Conservation (phyloP, 1,140 invertebrate species). For the Octopus bimaculoides region DNA sequence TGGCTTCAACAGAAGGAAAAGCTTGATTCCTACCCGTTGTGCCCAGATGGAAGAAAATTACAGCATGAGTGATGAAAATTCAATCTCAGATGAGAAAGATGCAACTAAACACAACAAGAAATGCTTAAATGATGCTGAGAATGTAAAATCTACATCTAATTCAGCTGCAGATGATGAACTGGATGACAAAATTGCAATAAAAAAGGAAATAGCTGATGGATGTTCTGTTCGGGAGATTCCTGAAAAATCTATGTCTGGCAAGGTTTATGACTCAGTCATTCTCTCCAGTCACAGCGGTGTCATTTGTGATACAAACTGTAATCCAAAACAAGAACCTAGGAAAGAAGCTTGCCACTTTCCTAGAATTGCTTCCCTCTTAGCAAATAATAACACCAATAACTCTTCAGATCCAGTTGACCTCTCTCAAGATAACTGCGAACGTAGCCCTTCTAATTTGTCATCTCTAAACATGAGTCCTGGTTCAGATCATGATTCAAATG, state of each 20-base stretch:
- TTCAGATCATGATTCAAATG: conserved; percentile 33
- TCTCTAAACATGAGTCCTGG: conserved; percentile 11
- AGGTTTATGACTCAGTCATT: background rate
- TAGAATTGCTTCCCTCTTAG: conserved; percentile 40
- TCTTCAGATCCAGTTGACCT: conserved; percentile 9
- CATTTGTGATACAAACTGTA: conserved; percentile 5
- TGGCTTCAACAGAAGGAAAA: conserved; percentile 75
- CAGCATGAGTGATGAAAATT: conserved; percentile 44
- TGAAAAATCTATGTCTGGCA: background rate
- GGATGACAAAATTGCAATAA: conserved; percentile 8
- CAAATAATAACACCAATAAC: conserved; percentile 14
- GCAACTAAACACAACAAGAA: conserved; percentile 1
- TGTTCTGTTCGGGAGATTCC: background rate
- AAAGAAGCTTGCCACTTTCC: conserved; percentile 37
- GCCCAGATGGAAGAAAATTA: conserved; percentile 56
- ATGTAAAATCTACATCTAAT: conserved; percentile 19
- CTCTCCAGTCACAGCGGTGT: background rate
- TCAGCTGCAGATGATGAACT: background rate
- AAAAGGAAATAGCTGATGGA: background rate
- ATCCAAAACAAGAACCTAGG: conserved; percentile 9
- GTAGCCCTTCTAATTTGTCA: conserved; percentile 10
- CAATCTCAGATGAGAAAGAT: conserved; percentile 37
- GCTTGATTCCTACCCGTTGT: conserved; percentile 84
- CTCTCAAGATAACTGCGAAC: conserved; percentile 10
- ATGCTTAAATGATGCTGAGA: conserved; percentile 28